Evolutionary conservation across 2,797 vertebrate species (phyloP).

Genomic region (Brachyrhaphis roseni): DNA sequence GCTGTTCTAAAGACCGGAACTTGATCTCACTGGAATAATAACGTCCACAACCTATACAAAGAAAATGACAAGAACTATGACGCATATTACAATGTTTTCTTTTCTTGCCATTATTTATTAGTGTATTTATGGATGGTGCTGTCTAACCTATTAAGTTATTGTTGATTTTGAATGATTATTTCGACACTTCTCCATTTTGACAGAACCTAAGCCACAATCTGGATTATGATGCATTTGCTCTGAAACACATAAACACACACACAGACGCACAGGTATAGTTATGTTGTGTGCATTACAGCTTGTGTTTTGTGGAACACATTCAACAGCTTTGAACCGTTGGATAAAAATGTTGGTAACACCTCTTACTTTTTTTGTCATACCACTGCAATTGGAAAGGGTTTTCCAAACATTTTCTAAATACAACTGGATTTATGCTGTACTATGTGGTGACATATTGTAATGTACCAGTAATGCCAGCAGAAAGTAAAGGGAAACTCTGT

Average conservation of each 20-base stretch:
- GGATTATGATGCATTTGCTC: not conserved
- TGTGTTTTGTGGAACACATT: not conserved
- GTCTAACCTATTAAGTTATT: not conserved
- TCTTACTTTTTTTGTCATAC: no score
- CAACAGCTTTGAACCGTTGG: not conserved
- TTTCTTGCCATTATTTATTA: not conserved
- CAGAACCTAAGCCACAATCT: not conserved
- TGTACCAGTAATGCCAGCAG: not conserved
- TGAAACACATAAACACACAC: not conserved
- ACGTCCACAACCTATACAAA: not conserved
- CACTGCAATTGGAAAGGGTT: not conserved
- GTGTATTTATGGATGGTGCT: not conserved
- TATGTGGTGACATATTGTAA: not conserved
- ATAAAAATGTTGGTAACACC: not conserved
- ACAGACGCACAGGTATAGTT: not conserved
- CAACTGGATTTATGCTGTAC: not conserved
- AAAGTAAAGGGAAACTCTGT: not conserved
- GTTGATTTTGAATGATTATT: not conserved
- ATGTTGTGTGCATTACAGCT: not conserved
- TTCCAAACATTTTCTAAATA: not conserved
- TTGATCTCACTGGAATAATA: not conserved
- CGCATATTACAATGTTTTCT: not conserved
- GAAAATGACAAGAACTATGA: not conserved
- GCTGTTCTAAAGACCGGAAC: not conserved
- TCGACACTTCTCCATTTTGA: not conserved